These are phyloP conservation scores for Oryzaephilus surinamensis DNA, from an alignment of 1,140 invertebrate genomes.

Conservation along the genomic window DNA sequence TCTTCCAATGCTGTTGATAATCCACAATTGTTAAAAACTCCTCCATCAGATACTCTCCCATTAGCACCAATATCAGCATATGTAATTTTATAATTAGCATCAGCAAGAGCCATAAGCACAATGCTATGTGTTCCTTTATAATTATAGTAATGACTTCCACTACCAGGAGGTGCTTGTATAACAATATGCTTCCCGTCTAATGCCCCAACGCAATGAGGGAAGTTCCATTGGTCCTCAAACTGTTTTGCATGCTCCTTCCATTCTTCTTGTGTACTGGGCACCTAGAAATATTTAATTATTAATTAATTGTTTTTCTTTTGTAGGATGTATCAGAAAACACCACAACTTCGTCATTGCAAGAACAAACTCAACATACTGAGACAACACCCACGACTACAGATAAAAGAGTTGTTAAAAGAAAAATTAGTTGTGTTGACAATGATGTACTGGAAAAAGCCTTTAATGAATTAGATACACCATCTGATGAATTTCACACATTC, in stretches of 20 bases:
- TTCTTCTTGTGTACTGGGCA: conserved; percentile 2
- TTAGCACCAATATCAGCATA: conserved; percentile 28
- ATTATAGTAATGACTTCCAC: conserved; percentile 31
- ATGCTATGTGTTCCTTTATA: conserved; percentile 33
- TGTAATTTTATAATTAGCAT: conserved; percentile 30
- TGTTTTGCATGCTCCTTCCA: conserved; percentile 12
- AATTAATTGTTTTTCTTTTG: background rate
- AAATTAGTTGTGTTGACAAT: background rate
- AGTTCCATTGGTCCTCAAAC: conserved; percentile 15
- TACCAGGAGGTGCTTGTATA: conserved; percentile 25
- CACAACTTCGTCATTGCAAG: conserved; percentile 1
- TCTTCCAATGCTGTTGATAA: conserved; percentile 9
- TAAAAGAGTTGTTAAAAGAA: background rate
- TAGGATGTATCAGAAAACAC: conserved; percentile 6
- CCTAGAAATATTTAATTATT: background rate
- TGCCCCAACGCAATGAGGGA: conserved; percentile 26
- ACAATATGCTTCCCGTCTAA: conserved; percentile 38
- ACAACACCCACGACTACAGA: background rate
- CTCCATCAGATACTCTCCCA: conserved; percentile 31
- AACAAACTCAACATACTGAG: background rate
- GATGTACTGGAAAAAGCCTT: background rate
- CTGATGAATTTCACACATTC: conserved; percentile 3
- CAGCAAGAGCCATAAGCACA: conserved; percentile 30
- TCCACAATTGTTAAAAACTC: conserved; percentile 23
- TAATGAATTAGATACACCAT: background rate